Percentiles rank a stretch among this genome's conserved stretches.
Evolutionary conservation across 2,797 vertebrate species (phyloP).

Genomic region (Neosilurus hyrtlii): DNA sequence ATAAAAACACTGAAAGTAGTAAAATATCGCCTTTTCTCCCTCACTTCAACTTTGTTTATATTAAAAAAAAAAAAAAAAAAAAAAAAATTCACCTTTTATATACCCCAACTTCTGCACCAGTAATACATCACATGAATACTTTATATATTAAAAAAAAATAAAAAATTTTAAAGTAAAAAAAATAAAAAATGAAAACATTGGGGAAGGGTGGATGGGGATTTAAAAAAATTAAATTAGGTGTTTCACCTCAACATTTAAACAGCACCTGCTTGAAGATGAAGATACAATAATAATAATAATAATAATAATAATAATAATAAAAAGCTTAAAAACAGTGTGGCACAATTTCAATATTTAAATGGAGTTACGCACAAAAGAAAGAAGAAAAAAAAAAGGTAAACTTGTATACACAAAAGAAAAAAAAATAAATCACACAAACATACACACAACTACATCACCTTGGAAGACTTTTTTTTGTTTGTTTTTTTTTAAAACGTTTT

Average conservation of each 20-base stretch:
- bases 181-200: slow-evolving; percentile 48
- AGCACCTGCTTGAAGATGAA: slow-evolving; percentile 72
- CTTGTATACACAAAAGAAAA: slow-evolving; percentile 62
- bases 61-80: not conserved
- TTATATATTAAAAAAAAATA: slow-evolving; percentile 12
- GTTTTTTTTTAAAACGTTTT: slow-evolving; percentile 52
- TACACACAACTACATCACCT: slow-evolving; percentile 65
- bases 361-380: slow-evolving; percentile 67
- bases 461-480: slow-evolving; percentile 67
- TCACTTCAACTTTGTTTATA: slow-evolving; percentile 52
- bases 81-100: not conserved
- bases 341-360: slow-evolving; percentile 64
- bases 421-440: slow-evolving; percentile 47
- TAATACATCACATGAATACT: slow-evolving; percentile 57
- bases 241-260: slow-evolving; percentile 70
- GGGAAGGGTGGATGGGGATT: too few species aligned
- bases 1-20: slow-evolving; percentile 49
- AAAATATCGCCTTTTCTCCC: slow-evolving; percentile 61
- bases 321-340: slow-evolving; percentile 66
- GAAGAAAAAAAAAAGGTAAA: slow-evolving; percentile 69
- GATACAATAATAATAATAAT: slow-evolving; percentile 60
- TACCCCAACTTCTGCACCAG: slow-evolving; percentile 48
- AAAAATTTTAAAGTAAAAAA: not conserved
- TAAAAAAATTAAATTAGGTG: slow-evolving; percentile 57
- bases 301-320: slow-evolving; percentile 59